phyloP scores from a whole-genome alignment of 2,888 invertebrate genomes.

The Lypha dubia region DNA sequence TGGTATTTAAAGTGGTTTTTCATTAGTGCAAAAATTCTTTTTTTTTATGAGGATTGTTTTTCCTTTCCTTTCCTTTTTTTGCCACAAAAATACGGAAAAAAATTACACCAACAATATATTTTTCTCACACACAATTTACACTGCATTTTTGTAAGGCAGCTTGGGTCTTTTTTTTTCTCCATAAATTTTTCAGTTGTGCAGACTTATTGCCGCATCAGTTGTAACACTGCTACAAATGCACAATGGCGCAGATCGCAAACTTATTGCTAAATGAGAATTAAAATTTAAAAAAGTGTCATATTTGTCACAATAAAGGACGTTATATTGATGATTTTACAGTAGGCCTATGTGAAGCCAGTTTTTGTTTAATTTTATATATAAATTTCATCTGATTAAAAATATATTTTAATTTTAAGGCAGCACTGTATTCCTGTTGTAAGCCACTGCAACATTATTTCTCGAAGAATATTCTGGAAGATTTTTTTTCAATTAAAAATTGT shows the following conservation, averaged over 20 bases:
- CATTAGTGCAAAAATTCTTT: constrained; percentile 65
- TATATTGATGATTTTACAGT: no score
- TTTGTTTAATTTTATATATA: no score
- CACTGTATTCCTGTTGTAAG: no score
- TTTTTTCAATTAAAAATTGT: no score
- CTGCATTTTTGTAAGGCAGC: constrained; percentile 43
- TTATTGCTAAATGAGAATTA: neutral
- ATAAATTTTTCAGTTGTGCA: constrained; percentile 37
- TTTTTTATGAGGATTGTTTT: neutral
- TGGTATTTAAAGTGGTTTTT: constrained; percentile 72
- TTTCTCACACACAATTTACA: constrained; percentile 72
- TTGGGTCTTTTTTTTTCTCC: constrained; percentile 7
- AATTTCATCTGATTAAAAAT: no score
- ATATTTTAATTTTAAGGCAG: no score
- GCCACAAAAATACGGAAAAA: constrained; percentile 49
- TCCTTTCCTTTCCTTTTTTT: no score
- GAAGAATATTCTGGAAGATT: no score
- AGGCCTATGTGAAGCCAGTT: no score
- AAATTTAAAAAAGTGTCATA: no score
- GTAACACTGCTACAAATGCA: constrained; percentile 21
- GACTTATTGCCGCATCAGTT: constrained; percentile 66
- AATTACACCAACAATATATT: constrained; percentile 65
- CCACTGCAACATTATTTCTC: no score
- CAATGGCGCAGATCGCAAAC: neutral
- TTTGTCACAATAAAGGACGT: no score